A percentile compares a stretch with the other conserved stretches of the same genome.
phyloP scores from a whole-genome alignment of 2,888 invertebrate species.

The Nebria brevicollis region DNA sequence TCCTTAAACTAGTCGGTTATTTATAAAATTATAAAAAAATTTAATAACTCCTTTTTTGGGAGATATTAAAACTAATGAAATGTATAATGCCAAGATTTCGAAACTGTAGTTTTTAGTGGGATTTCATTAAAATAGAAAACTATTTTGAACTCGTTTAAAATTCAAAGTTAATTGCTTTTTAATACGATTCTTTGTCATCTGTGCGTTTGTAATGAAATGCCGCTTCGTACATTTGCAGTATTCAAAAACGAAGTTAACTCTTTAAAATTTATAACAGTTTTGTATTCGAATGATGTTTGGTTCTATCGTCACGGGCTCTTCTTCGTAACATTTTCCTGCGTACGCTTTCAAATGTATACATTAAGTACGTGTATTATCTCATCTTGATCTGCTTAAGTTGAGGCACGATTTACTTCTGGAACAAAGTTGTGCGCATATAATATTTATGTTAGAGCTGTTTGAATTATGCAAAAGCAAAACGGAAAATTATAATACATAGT shows the following conservation, averaged over 20 bases:
- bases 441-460: background rate
- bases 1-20: slow-evolving; percentile 37
- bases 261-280: background rate
- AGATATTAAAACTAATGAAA: background rate
- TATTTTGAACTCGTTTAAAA: slow-evolving; percentile 57
- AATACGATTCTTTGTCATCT: slow-evolving; percentile 57
- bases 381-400: background rate
- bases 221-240: too few species aligned
- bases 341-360: background rate
- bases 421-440: background rate
- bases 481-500: background rate
- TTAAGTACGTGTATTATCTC: background rate
- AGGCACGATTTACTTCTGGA: background rate
- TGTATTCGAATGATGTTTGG: background rate
- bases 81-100: background rate
- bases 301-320: background rate
- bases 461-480: background rate
- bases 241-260: too few species aligned
- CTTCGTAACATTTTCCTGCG: background rate
- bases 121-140: background rate
- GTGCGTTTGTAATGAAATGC: slow-evolving; percentile 24
- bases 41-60: slow-evolving; percentile 35
- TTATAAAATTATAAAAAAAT: slow-evolving; percentile 39
- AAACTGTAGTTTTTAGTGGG: background rate
- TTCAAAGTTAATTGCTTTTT: slow-evolving; percentile 58